Base-by-base conservation (phyloP, 92 coral and sea anemone genomes). In the Palythoa grandiflora region DNA sequence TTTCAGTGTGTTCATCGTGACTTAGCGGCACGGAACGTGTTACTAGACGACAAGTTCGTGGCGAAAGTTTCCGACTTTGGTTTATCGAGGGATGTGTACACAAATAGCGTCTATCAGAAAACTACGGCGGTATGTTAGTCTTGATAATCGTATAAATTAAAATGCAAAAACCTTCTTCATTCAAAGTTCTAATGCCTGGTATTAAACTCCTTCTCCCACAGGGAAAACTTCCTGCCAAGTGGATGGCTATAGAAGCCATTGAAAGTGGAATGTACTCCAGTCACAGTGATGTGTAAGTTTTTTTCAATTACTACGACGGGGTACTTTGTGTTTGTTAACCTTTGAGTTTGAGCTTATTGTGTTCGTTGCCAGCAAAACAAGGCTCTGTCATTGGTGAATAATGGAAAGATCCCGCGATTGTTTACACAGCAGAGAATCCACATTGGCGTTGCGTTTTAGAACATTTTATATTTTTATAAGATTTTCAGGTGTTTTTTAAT, bases 241-340 rank as follows among this genome's bases (percentile, higher is more conserved):
- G 98, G 98, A 96, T 96, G 98, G 95, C 98, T 3, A 83, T 94
- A 20, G 98, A 96, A 78, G 91, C 98, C 2, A 87, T 96, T 20
- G 95, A 94, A 74, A 89, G 85, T 38, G 96, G 96, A 53, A 70
- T 90, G 38, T 93, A 94, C 89, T 91, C 96, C 14, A 90, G 96
- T 78, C 95, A 92, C 78, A 96, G 96, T 83, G 98, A 96, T 79
- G 94, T 94, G 98, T 96, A 92, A 93, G 98, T 93, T 28, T 63
- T 40, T 1, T 9, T 7, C 60, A 44, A 4, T 28, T 75, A 44
- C 50, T 9, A 28, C 28, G 28, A 28, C 28, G 28, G 28, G 3
- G 36, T 1, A 9, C 7, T 75, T 20, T 50, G 16, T 44, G 50
- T 2, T 44, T 44, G 6, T 44, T 3, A 44, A 8, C 4, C 5